Base-by-base conservation (phyloP, 1,140 invertebrate species). In the Drosophila willistoni region DNA sequence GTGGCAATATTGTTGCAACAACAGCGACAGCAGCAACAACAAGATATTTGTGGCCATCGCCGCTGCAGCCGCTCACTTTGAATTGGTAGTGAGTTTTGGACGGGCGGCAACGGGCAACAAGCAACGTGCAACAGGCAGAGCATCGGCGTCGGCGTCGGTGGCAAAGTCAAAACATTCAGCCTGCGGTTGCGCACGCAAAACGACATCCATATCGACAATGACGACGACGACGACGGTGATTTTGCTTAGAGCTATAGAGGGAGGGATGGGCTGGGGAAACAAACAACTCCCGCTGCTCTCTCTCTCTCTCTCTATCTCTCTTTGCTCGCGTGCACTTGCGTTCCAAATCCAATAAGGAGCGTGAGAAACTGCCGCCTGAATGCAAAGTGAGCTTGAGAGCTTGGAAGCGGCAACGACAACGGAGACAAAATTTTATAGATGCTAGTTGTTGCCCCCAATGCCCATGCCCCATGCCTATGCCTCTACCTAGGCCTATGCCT, bases 331-430 rank as follows among this genome's bases (percentile, higher is more conserved):
- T 86, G 81, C 81, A 89, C 64, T 87, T 90, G 87, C 79, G 76
- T 73, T 79, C 77, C 79, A 73, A 75, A 75, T 83, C 87, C 83
- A 90, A 90, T 90, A 90, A 86, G 86, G 87, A 90, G 86, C 86
- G 86, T 90, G 86, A 87, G 86, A 90, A 89, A 87, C 69, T 42
- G 77, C 44, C 71, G 77, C 77, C 64, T 83, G 67, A 85, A 86
- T 87, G 84, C 83, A 87, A 87, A 87, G 79, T 81, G 65, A 89
- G 66, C 34, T 59, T 59, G 9, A 36, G 9, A 36, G 33, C n/a
- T 63, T 79, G 82, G 47, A 78, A 78, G 73, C 82, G 63, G 72
- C 59, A 59, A 19, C 33, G 19, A 12, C 57, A 57, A 61, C 69
- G 67, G 68, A 73, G 71, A 85, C 82, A 86, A 81, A 80, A 87